Evolutionary conservation across 2,888 invertebrate genomes (phyloP), one percentile per base, ranked within the genome.

Genomic region (Melipona beecheii): DNA sequence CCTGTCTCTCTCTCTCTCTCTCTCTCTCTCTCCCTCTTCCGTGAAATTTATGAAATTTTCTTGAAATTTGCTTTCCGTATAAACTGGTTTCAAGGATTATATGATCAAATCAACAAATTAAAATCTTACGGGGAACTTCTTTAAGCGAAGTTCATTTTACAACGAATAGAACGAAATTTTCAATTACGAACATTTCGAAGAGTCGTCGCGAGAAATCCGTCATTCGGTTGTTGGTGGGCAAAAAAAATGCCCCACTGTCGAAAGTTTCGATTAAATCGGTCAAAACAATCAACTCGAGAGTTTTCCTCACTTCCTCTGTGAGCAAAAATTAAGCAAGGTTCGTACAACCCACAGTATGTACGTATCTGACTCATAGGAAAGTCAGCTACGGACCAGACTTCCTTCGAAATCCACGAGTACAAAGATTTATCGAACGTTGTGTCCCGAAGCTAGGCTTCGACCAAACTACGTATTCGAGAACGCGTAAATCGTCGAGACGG

Each of bases 11-110:
- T 36, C 36, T 9, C 36, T 36, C 36, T 9, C 36, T 36, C 36
- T 36, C 36, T 74, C 82, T 64, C 77, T 66, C 80, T 80, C 86
- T 66, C 80, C 78, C 86, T 86, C 87, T 85, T 78, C 56, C 78
- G 58, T 76, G 75, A 84, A 90, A 88, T 88, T 90, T 90, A 90
- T 91, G 90, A 60, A 90, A 86, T 90, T 83, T 49, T 68, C 77
- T 43, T 9, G 43, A 43, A 43, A 68, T 24, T 58, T 43, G 11
- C 56, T 15, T 58, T 58, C 15, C 4, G 5, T 5, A 15, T n/a
- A 13, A 58, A 58, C 24, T n/a, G 15, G n/a, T 58, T 58, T 58
- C 15, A 11, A 43, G 1, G 43, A 43, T 43, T 43, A 36, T 36
- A 36, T n/a, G n/a, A n/a, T n/a, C n/a, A n/a, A n/a, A 43, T 43